Conservation (phyloP, 2,888 invertebrate genomes). For the Trissonchulus sp. region DNA sequence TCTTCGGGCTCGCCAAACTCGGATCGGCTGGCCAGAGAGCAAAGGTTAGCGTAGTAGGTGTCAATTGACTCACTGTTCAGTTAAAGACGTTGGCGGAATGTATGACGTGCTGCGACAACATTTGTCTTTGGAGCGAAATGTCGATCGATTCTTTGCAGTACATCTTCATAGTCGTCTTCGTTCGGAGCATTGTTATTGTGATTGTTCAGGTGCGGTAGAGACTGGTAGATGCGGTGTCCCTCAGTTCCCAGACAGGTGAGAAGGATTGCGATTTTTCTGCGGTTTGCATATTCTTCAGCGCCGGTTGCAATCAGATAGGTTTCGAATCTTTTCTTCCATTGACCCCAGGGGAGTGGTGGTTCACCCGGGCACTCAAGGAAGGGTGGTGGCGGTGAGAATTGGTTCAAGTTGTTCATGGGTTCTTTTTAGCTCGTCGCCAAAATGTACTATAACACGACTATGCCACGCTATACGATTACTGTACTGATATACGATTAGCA, state of each 20-base stretch:
- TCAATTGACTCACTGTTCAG: background rate
- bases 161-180: background rate
- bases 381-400: background rate
- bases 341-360: background rate
- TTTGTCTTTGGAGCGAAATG: constrained; percentile 8
- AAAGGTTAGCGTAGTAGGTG: constrained; percentile 4
- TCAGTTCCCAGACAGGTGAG: background rate
- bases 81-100: background rate
- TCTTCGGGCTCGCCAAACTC: background rate
- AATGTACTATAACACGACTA: background rate
- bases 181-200: background rate
- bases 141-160: background rate
- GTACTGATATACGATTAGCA: background rate
- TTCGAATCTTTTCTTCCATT: constrained; percentile 3
- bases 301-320: background rate
- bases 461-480: background rate
- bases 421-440: too few relatives aligned
- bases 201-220: background rate
- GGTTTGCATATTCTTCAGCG: background rate
- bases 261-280: background rate
- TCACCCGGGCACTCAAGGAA: background rate
- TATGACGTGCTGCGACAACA: background rate
- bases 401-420: background rate
- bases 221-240: background rate
- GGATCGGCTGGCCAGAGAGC: background rate